These are phyloP conservation scores for Thera obeliscata DNA, from an alignment of 2,888 invertebrate genomes.

Conservation along the genomic window DNA sequence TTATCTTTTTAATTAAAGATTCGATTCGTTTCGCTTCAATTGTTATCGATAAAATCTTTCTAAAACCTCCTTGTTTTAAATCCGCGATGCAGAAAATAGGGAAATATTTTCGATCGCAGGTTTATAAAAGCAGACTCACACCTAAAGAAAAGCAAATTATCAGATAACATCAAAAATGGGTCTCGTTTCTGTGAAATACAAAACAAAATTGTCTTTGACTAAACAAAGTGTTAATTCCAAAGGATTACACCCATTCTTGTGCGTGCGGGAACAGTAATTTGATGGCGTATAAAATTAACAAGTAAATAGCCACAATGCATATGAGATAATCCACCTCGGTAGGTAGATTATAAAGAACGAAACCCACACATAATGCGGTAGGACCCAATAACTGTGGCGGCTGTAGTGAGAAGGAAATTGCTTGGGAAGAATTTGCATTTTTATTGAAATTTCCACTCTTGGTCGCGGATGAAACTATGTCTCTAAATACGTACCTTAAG, in stretches of 20 bases:
- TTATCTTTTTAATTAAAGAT: slow-evolving; percentile 51
- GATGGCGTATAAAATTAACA: slow-evolving; percentile 64
- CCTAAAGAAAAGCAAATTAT: slow-evolving; percentile 34
- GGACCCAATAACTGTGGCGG: slow-evolving; percentile 72
- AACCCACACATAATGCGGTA: slow-evolving; percentile 69
- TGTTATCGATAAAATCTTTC: slow-evolving; percentile 13
- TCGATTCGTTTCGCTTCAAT: slow-evolving; percentile 30
- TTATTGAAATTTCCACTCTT: slow-evolving; percentile 82
- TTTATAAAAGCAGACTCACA: slow-evolving; percentile 19
- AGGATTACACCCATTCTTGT: slow-evolving; percentile 60
- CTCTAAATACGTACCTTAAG: slow-evolving; percentile 76
- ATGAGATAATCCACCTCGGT: slow-evolving; percentile 54
- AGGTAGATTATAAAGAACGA: slow-evolving; percentile 59
- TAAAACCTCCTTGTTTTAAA: background rate
- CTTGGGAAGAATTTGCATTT: slow-evolving; percentile 79
- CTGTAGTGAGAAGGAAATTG: slow-evolving; percentile 76
- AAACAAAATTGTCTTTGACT: slow-evolving; percentile 53
- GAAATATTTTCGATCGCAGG: slow-evolving; percentile 16
- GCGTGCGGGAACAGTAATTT: slow-evolving; percentile 64
- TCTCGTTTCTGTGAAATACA: slow-evolving; percentile 42
- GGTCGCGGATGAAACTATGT: slow-evolving; percentile 76
- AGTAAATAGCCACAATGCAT: slow-evolving; percentile 58
- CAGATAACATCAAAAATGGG: slow-evolving; percentile 35
- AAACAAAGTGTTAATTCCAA: slow-evolving; percentile 56
- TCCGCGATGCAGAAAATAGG: slow-evolving; percentile 12